Percentiles rank a stretch among this genome's conserved stretches.
Conservation (phyloP, 2,888 invertebrate genomes). For the Pollenia griseotomentosa region DNA sequence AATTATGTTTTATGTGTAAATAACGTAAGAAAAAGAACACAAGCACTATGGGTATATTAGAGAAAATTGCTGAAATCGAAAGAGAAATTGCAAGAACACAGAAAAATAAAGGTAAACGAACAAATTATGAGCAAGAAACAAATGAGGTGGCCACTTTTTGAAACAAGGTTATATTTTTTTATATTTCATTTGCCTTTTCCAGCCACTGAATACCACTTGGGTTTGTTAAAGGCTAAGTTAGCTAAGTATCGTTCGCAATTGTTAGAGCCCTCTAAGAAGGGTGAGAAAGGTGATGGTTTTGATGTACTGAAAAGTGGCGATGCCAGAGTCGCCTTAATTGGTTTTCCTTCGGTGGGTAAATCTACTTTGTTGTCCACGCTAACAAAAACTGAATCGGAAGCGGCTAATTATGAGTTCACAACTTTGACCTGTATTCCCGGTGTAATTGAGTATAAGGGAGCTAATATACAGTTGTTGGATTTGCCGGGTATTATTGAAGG, state of each 20-base stretch:
- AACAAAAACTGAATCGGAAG: slow-evolving; percentile 98
- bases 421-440: slow-evolving; percentile 99
- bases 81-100: slow-evolving; percentile 99
- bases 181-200: slow-evolving; percentile 69
- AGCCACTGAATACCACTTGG: slow-evolving; percentile 99
- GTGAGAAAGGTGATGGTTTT: slow-evolving; percentile 98
- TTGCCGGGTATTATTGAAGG: slow-evolving; percentile 99
- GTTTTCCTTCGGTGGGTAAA: slow-evolving; percentile 94
- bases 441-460: slow-evolving; percentile 99
- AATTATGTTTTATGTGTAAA: slow-evolving; percentile 62
- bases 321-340: slow-evolving; percentile 98
- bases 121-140: neutral
- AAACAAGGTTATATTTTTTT: slow-evolving; percentile 68
- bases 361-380: slow-evolving; percentile 97
- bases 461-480: slow-evolving; percentile 98
- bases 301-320: slow-evolving; percentile 99
- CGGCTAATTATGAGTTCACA: slow-evolving; percentile 99
- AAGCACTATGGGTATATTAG: slow-evolving; percentile 96
- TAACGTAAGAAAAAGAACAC: slow-evolving; percentile 21
- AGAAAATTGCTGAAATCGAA: slow-evolving; percentile 99
- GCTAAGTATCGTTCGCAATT: slow-evolving; percentile 97
- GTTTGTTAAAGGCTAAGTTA: slow-evolving; percentile 97
- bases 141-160: slow-evolving; percentile 31
- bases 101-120: slow-evolving; percentile 96
- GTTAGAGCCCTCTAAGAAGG: slow-evolving; percentile 96